A percentile compares a stretch with the other conserved stretches of the same genome.
Evolutionary conservation across 2,113 vertebrate species (phyloP).

Genomic region (Chamaetylas fuelleborni): DNA sequence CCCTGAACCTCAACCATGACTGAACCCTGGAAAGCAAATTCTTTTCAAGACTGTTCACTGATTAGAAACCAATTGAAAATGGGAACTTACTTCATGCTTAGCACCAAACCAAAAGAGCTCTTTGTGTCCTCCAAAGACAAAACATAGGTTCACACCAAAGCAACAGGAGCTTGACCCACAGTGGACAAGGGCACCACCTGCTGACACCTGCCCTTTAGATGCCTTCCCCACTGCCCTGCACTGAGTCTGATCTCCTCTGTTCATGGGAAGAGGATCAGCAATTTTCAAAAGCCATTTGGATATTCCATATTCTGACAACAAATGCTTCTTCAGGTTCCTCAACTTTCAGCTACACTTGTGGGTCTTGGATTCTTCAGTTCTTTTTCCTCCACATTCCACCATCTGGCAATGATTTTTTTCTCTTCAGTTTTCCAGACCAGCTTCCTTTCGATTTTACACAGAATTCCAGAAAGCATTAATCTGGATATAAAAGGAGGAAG

Average conservation of each 20-base stretch:
- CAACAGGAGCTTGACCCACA: neutral
- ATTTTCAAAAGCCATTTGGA: neutral
- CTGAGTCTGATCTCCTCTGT: neutral
- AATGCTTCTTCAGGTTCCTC: no score
- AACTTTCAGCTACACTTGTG: neutral
- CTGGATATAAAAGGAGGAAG: neutral
- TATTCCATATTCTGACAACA: no score
- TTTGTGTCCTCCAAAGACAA: neutral
- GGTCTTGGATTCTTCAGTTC: neutral
- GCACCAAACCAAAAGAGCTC: neutral
- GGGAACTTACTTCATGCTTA: neutral
- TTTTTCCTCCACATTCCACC: neutral
- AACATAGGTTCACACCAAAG: neutral
- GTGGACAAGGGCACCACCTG: conserved; percentile 11
- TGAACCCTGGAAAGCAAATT: neutral
- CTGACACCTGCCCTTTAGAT: neutral
- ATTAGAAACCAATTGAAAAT: neutral
- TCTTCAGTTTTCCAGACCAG: neutral
- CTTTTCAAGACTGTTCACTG: neutral
- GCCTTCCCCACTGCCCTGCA: neutral
- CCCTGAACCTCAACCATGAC: neutral
- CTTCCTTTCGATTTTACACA: neutral
- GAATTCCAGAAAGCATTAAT: neutral
- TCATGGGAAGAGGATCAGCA: neutral
- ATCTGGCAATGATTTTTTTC: neutral